phyloP scores from a whole-genome alignment of 2,797 vertebrate genomes.

The Melanotaenia pygmaea region DNA sequence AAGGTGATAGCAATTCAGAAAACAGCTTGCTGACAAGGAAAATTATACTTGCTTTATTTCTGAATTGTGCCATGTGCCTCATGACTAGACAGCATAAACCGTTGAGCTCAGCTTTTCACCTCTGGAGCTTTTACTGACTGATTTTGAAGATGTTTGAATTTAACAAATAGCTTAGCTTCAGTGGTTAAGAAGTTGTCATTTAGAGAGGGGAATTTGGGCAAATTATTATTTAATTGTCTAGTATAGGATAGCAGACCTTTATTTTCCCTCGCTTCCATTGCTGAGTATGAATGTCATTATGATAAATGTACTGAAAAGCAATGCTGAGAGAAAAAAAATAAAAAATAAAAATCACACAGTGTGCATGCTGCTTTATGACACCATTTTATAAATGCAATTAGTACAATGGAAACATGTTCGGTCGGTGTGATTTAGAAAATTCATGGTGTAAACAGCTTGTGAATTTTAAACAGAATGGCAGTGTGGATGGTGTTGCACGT shows the following conservation, averaged over 20 bases:
- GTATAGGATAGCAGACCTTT: background rate
- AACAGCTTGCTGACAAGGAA: background rate
- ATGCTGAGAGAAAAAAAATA: background rate
- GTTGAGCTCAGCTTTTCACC: background rate
- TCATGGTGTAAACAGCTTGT: background rate
- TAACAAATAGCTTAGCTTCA: background rate
- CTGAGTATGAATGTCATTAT: background rate
- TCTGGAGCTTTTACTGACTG: background rate
- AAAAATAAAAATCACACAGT: background rate
- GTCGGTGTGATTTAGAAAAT: background rate
- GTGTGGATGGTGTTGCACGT: background rate
- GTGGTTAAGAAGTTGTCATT: background rate
- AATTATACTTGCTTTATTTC: background rate
- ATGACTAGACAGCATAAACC: background rate
- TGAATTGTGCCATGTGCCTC: background rate
- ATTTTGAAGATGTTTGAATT: background rate
- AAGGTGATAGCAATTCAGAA: too few relatives aligned
- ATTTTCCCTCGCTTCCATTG: background rate
- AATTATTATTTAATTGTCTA: background rate
- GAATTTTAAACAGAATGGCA: background rate
- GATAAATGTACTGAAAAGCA: background rate
- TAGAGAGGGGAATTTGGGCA: conserved; percentile 1
- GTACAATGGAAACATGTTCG: background rate
- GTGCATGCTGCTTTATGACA: background rate
- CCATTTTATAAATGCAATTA: background rate